Evolutionary conservation across 2,113 vertebrate species (phyloP), one percentile per base, ranked within the genome.

Genomic region (Epinephelus moara): DNA sequence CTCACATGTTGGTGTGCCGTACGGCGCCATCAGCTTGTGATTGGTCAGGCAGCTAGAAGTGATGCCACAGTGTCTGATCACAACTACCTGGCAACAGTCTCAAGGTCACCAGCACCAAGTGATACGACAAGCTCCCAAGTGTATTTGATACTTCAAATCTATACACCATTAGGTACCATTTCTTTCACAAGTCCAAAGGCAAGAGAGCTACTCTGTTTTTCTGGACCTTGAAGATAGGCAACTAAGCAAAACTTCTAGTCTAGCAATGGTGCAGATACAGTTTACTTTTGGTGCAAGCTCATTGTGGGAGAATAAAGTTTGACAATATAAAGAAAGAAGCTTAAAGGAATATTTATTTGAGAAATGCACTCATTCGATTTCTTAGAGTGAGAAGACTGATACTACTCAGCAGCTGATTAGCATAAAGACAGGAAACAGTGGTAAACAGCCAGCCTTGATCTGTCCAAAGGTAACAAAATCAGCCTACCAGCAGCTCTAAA

Each of bases 111-210:
- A 23, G 70, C 4, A 70, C 77, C 23, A 27, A 21, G 33, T 25
- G 77, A 70, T 53, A 55, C 23, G 3, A 83, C 50, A 83, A 89
- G 73, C 82, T 89, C 90, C 94, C 95, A 95, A 94, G 95, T 96
- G 95, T 94, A 95, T 96, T 96, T 96, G 95, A 95, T 93, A 93
- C 89, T 90, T 94, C 93, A 94, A 75, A 89, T 91, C 80, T 86
- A 92, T 92, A 82, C 80, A 78, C 87, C 88, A 90, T 85, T 61
- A 93, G 93, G 94, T 95, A 96, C 94, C 95, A 95, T 95, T 95
- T 94, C 85, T 93, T 94, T 93, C 93, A 91, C 9, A 81, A 83
- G 73, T 75, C 61, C 78, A 76, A 88, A 88, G 76, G 27, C 64
- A 81, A 49, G 64, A 85, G 14, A 78, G 72, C 47, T 40, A 57